Conservation (phyloP, 2,888 invertebrate species). For the Sinopyrophorus schimmeli region DNA sequence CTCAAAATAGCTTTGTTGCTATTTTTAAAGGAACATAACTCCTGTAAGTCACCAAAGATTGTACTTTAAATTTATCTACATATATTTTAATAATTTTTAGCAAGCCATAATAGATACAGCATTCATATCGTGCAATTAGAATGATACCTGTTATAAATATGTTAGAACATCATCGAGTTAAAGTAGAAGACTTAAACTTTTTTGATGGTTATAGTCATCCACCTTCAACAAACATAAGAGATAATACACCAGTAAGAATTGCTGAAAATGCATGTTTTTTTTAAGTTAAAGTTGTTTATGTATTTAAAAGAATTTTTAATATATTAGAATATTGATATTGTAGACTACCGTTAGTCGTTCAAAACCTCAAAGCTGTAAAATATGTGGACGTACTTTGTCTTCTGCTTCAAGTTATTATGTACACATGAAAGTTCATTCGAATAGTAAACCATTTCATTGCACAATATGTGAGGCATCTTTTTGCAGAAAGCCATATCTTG, state of each 20-base stretch:
- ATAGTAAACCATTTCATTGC: constrained; percentile 79
- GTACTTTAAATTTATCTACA: too few species aligned
- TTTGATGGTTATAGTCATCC: constrained; percentile 1
- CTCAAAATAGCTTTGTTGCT: too few species aligned
- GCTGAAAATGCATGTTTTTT: constrained; percentile 8
- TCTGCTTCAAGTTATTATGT: constrained; percentile 80
- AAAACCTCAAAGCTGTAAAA: constrained; percentile 78
- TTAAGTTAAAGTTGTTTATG: too few species aligned
- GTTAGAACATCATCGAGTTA: constrained; percentile 3
- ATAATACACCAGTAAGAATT: constrained; percentile 9
- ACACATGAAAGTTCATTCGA: constrained; percentile 81
- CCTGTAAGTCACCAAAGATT: too few species aligned
- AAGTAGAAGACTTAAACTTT: constrained; percentile 1
- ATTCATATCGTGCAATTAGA: too few species aligned
- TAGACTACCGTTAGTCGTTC: constrained; percentile 42
- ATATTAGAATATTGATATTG: neutral
- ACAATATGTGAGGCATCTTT: constrained; percentile 77
- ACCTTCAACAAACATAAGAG: too few species aligned
- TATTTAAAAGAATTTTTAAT: neutral
- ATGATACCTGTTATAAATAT: constrained; percentile 11
- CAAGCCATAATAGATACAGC: too few species aligned
- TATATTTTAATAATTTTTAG: too few species aligned
- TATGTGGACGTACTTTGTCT: constrained; percentile 76
- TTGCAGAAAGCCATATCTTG: constrained; percentile 78
- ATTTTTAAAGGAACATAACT: too few species aligned